phyloP scores from a whole-genome alignment of 2,113 vertebrate genomes.

The Tylochromis polylepis region DNA sequence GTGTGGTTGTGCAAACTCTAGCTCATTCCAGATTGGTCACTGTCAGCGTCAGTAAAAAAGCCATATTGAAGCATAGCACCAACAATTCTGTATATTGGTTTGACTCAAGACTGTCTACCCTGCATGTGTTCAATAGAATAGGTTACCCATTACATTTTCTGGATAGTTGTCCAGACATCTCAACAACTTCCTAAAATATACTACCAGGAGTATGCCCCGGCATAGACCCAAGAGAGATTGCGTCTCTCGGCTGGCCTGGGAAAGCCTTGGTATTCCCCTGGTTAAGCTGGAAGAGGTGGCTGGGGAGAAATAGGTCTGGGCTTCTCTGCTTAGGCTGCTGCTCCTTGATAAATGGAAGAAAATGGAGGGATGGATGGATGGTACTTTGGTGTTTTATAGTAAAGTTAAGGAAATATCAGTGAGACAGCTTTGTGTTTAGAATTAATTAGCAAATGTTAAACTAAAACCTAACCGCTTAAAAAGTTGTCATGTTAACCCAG shows the following conservation, averaged over 20 bases:
- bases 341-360: background rate
- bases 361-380: background rate
- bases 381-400: background rate
- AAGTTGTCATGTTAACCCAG: background rate
- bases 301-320: background rate
- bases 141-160: background rate
- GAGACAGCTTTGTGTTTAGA: background rate
- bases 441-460: background rate
- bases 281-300: background rate
- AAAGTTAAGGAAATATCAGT: background rate
- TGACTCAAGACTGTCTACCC: background rate
- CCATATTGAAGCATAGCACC: background rate
- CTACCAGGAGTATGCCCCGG: background rate
- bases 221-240: background rate
- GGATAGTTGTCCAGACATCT: background rate
- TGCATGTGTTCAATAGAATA: background rate
- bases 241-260: background rate
- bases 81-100: background rate
- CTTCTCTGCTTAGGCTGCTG: background rate
- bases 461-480: background rate
- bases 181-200: background rate
- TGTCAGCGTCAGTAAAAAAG: background rate
- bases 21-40: background rate
- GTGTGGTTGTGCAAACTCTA: background rate
- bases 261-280: background rate